phyloP scores from a whole-genome alignment of 2,113 vertebrate genomes.

The Collichthys lucidus region DNA sequence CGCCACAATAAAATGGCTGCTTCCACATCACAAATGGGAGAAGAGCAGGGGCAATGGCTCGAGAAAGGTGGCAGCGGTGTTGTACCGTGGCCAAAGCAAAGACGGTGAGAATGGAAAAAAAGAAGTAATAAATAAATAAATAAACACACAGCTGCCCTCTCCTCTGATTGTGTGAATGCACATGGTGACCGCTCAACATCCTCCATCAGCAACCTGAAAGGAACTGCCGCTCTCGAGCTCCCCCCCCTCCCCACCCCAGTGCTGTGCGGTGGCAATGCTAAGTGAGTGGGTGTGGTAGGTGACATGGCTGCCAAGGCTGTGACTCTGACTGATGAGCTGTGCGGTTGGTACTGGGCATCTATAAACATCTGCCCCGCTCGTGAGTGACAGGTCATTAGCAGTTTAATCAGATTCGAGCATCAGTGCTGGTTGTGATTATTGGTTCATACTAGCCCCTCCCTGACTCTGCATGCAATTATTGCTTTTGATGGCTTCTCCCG shows the following conservation, averaged over 20 bases:
- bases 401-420: slow-evolving; percentile 81
- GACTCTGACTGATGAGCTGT: slow-evolving; percentile 83
- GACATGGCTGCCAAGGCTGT: slow-evolving; percentile 75
- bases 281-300: slow-evolving; percentile 79
- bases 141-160: slow-evolving; percentile 54
- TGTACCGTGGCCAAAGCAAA: slow-evolving; percentile 27
- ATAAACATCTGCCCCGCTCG: slow-evolving; percentile 75
- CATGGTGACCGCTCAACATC: slow-evolving; percentile 53
- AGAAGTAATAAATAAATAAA: slow-evolving; percentile 45
- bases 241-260: slow-evolving; percentile 7
- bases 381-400: slow-evolving; percentile 83
- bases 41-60: slow-evolving; percentile 61
- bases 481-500: slow-evolving; percentile 66
- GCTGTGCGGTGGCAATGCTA: slow-evolving; percentile 68
- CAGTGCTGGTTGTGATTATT: slow-evolving; percentile 76
- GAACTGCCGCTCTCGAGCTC: slow-evolving; percentile 36
- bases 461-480: slow-evolving; percentile 69
- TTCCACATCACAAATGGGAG: slow-evolving; percentile 82
- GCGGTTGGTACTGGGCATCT: slow-evolving; percentile 79
- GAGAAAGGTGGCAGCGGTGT: slow-evolving; percentile 45
- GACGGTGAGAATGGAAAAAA: slow-evolving; percentile 63
- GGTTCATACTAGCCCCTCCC: slow-evolving; percentile 67
- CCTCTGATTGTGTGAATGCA: slow-evolving; percentile 58
- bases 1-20: slow-evolving; percentile 88
- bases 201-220: slow-evolving; percentile 57